These are phyloP conservation scores for Drosophila santomea DNA, from an alignment of 1,140 invertebrate species.

Conservation along the genomic window DNA sequence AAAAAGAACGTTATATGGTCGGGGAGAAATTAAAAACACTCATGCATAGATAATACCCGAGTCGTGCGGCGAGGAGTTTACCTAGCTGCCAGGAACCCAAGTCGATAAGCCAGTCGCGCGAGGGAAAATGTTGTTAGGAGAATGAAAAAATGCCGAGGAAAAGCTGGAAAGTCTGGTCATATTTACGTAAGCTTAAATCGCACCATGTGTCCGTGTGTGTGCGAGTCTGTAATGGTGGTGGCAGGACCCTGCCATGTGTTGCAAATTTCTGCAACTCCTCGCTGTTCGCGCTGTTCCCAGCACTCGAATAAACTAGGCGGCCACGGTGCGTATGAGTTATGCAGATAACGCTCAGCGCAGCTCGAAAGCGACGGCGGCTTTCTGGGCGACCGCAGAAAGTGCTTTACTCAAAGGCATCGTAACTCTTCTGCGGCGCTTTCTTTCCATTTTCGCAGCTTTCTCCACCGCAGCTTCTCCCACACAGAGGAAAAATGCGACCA, in stretches of 20 bases:
- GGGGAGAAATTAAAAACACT: constrained; percentile 60
- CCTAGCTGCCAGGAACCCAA: constrained; percentile 41
- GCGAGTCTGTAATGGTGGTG: neutral
- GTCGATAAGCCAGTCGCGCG: constrained; percentile 56
- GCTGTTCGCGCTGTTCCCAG: constrained; percentile 24
- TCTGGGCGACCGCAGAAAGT: constrained; percentile 48
- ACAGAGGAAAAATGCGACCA: constrained; percentile 7
- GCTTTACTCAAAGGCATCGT: constrained; percentile 70
- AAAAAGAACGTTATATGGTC: neutral
- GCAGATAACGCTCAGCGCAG: constrained; percentile 55
- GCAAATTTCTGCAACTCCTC: constrained; percentile 49
- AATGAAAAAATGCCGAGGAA: constrained; percentile 32
- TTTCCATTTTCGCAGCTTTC: constrained; percentile 11
- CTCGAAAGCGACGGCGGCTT: constrained; percentile 32
- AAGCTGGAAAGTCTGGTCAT: constrained; percentile 38
- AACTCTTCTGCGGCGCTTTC: constrained; percentile 42
- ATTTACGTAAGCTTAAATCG: constrained; percentile 62
- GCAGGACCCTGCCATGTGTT: constrained; percentile 33
- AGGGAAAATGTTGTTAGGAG: constrained; percentile 25
- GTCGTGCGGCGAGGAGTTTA: constrained; percentile 43
- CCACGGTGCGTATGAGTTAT: constrained; percentile 74
- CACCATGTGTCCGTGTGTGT: constrained; percentile 22
- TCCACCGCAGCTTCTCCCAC: constrained; percentile 1
- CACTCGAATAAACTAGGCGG: constrained; percentile 44
- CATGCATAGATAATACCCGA: constrained; percentile 63